A percentile compares a stretch with the other conserved stretches of the same genome.
phyloP scores from a whole-genome alignment of 1,140 invertebrate genomes.

The Mamestra configurata region DNA sequence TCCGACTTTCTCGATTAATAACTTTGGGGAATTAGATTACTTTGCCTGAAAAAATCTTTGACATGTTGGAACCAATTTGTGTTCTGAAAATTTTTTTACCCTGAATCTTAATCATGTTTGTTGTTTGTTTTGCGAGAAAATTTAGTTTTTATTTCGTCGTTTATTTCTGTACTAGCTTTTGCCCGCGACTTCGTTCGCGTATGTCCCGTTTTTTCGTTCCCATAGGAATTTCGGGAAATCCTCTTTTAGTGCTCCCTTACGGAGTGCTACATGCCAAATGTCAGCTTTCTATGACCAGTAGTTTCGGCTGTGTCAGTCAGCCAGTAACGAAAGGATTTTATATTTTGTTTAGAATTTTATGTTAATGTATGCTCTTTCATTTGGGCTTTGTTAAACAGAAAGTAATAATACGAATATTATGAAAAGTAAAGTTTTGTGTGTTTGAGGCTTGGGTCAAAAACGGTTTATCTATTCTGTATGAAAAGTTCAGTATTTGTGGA shows the following conservation, averaged over 20 bases:
- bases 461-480: constrained; percentile 1
- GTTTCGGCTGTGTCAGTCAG: no score
- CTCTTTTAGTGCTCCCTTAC: no score
- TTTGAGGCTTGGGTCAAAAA: constrained; percentile 4
- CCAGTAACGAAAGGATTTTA: no score
- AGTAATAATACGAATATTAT: constrained; percentile 4
- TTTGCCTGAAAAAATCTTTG: background rate
- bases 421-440: constrained; percentile 16
- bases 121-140: constrained; percentile 22
- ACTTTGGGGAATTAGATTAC: constrained; percentile 5
- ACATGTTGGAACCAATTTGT: background rate
- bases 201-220: no score
- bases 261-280: no score
- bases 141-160: constrained; percentile 1
- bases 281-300: no score
- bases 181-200: no score
- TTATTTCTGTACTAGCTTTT: constrained; percentile 2
- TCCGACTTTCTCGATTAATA: background rate
- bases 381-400: constrained; percentile 7
- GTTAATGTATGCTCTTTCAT: constrained; percentile 17
- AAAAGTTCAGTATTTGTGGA: constrained; percentile 11
- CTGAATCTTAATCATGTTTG: constrained; percentile 28
- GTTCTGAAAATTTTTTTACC: constrained; percentile 23
- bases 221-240: no score
- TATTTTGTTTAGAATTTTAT: no score